Evolutionary conservation across 2,113 vertebrate genomes (phyloP).

Genomic region (Toxotes jaculatrix): DNA sequence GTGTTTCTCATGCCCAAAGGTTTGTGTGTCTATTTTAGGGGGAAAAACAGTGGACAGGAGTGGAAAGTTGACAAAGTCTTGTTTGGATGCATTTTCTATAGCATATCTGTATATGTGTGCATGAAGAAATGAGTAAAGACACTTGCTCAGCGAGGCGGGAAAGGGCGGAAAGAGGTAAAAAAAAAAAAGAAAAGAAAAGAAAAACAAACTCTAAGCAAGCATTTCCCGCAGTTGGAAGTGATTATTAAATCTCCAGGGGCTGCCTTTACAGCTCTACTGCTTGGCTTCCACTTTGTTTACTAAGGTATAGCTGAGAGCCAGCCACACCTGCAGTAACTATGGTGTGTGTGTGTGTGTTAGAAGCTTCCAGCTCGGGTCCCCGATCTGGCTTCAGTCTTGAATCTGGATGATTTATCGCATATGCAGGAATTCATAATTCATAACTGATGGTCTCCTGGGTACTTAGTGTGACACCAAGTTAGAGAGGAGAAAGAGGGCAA

Average conservation of each 20-base stretch:
- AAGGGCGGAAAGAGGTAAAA: background rate
- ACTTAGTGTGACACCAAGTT: constrained; percentile 50
- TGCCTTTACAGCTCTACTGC: constrained; percentile 47
- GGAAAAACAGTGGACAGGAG: background rate
- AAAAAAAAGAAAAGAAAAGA: constrained; percentile 20
- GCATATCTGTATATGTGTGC: background rate
- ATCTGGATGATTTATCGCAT: constrained; percentile 39
- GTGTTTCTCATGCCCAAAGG: background rate
- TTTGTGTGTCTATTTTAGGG: background rate
- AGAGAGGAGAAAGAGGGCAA: constrained; percentile 53
- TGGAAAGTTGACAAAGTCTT: background rate
- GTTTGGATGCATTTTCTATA: background rate
- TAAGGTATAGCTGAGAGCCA: constrained; percentile 26
- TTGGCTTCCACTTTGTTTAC: constrained; percentile 55
- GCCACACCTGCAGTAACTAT: constrained; percentile 38
- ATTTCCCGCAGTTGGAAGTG: constrained; percentile 65
- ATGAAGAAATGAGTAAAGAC: constrained; percentile 5
- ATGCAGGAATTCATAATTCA: constrained; percentile 68
- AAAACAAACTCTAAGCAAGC: constrained; percentile 27
- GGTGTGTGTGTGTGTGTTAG: background rate
- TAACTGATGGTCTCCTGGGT: constrained; percentile 60
- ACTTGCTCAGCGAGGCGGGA: constrained; percentile 21
- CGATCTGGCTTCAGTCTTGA: constrained; percentile 4
- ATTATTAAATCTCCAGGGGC: constrained; percentile 63
- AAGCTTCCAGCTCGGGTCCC: background rate